Percentiles rank a stretch among this genome's conserved stretches.
Conservation (phyloP, 2,888 invertebrate species). For the Melieria picta region DNA sequence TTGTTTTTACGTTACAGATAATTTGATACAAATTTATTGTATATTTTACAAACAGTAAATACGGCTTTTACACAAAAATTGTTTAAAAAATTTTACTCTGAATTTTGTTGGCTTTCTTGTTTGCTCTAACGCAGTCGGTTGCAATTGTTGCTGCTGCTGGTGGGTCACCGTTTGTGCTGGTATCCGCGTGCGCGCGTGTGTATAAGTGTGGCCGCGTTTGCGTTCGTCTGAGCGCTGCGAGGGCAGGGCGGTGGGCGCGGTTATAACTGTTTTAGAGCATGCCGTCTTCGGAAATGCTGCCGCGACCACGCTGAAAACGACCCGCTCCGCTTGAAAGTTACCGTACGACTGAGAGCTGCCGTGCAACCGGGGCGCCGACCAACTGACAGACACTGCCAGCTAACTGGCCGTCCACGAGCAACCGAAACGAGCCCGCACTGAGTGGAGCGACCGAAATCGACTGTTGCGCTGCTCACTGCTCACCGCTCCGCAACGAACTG, state of each 20-base stretch:
- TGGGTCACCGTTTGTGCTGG: conserved; percentile 12
- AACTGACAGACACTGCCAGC: neutral
- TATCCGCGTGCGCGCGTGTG: conserved; percentile 17
- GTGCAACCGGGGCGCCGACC: neutral
- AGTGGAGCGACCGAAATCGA: conserved; percentile 22
- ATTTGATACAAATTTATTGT: conserved; percentile 26
- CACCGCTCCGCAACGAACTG: no score
- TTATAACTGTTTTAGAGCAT: conserved; percentile 24
- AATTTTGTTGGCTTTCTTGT: conserved; percentile 31
- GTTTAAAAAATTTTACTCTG: conserved; percentile 20
- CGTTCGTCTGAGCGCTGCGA: neutral
- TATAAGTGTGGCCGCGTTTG: conserved; percentile 1
- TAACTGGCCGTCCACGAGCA: neutral
- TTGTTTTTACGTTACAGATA: conserved; percentile 13
- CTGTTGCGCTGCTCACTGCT: neutral
- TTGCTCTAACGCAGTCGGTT: conserved; percentile 8
- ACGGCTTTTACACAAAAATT: conserved; percentile 16
- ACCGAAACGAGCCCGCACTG: conserved; percentile 26
- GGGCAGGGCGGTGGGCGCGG: conserved; percentile 2
- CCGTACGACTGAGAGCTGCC: conserved; percentile 50
- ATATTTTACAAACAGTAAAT: conserved; percentile 31
- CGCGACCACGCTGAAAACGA: conserved; percentile 45
- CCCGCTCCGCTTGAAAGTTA: conserved; percentile 59
- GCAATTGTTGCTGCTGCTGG: conserved; percentile 11
- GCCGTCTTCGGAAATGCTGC: conserved; percentile 30